phyloP scores from a whole-genome alignment of 2,797 vertebrate species.

The Coregonus sp. region DNA sequence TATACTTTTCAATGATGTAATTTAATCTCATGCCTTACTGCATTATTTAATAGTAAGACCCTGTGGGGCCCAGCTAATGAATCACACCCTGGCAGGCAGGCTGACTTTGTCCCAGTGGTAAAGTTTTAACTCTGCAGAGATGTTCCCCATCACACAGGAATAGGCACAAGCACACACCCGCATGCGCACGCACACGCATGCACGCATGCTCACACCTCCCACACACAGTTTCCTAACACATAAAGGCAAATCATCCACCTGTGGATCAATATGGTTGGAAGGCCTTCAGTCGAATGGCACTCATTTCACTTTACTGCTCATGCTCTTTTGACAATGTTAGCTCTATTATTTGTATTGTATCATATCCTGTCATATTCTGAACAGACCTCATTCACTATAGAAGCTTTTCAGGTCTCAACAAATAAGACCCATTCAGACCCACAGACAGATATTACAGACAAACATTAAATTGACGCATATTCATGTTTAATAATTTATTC shows the following conservation, averaged over 20 bases:
- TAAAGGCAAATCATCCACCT: not conserved
- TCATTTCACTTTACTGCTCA: not conserved
- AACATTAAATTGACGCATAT: not conserved
- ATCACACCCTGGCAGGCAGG: not conserved
- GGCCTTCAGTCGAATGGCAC: not conserved
- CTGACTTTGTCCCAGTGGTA: not conserved
- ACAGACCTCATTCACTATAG: not conserved
- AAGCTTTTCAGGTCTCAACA: not conserved
- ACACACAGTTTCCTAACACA: not conserved
- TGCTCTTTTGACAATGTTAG: too few species aligned
- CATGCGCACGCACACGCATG: too few species aligned
- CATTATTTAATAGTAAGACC: slow-evolving; percentile 21
- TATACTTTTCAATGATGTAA: slow-evolving; percentile 14
- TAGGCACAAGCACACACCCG: not conserved
- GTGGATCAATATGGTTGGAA: not conserved
- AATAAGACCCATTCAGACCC: not conserved
- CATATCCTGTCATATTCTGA: not conserved
- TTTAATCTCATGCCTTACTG: slow-evolving; percentile 20
- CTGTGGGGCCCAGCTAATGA: slow-evolving; percentile 14
- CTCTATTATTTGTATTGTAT: not conserved
- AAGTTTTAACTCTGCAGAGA: not conserved
- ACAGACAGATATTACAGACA: not conserved
- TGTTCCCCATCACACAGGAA: not conserved
- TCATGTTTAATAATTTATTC: not conserved
- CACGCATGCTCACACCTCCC: too few species aligned